Base-by-base conservation (phyloP, 2,797 vertebrate species). In the Cuniculus paca region DNA sequence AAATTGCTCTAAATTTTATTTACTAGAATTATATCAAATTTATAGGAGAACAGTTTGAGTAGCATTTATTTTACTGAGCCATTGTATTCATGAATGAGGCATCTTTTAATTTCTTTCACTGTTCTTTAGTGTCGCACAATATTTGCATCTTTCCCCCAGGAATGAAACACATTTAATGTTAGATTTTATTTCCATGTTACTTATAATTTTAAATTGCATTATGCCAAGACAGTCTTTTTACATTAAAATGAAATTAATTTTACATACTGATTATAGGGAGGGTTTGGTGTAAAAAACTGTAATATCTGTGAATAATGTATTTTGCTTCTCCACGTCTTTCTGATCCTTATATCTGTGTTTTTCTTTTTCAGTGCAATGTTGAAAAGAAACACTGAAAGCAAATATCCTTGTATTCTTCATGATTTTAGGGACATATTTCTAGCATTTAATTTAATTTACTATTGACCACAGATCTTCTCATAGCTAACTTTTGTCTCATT, bases 391-490 rank as follows among this genome's bases (percentile, higher is more conserved):
- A 90, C 13, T 94, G 13, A 60, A 81, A 60, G 65, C 24, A 92
- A 88, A 84, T 72, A 84, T 31, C 8, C 39, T 81, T 74, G 6
- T 31, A 24, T 26, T 50, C 68, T 78, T 90, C 9, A 31, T 84
- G 65, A 75, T 24, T 94, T 39, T 92, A 48, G 92, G 87, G 22
- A 89, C 82, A 77, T 70, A 12, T 8, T 83, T 77, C 39, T 70
- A 89, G 6, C 11, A 65, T 36, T 84, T 61, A 19, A 91, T 28
- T 79, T 80, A 45, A 16, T 63, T 91, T 87, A 70, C 26, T 78
- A 85, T 88, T 81, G 86, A 28, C 24, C 70, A 88, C 16, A 34
- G 34, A 24, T 92, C 95, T 95, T 93, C 83, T 90, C 31, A 85
- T 11, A 91, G 60, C 16, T 50, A 85, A 78, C 52, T 63, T 94